Base-by-base conservation (phyloP, 2,888 invertebrate species). In the Phyto melanocephala region DNA sequence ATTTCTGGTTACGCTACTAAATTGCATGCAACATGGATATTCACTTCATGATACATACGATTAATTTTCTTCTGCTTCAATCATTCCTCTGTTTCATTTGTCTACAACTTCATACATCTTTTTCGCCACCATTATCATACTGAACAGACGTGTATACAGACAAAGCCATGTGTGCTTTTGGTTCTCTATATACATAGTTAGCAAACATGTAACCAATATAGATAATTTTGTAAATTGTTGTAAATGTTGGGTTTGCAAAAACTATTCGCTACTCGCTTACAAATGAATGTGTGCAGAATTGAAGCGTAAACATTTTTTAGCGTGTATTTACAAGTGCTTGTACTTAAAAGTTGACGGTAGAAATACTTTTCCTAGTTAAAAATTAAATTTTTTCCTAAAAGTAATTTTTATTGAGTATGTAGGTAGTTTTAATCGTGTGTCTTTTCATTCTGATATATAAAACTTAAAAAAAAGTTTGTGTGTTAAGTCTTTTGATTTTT, bases 21-120 rank as follows among this genome's bases (percentile, higher is more conserved):
- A 76, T 79, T 84, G 79, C 84, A 84, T 84, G 81, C 79, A 80
- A 71, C 83, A 72, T 84, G 74, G 47, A 68, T 77, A 81, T 83
- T 77, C 75, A 80, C 77, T 68, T 37, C 45, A 37, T 52, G 42
- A 72, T 60, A 74, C 35, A 62, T 45, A 54, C 65, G 56, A 72
- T 72, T 78, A 72, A 77, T 81, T 81, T 71, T 24, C 62, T 79
- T 47, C 74, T 65, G 70, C 62, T 37, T 45, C 17, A 54, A 10
- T 62, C 52, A 52, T 37, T 50, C 15, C n/a, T 62, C 22, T 33
- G 24, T 15, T 65, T 45, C 10, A 47, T 22, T 56, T 65, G 54
- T 56, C 68, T 56, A 24, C 47, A 24, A 56, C 13, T 63, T 15
- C 20, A 37, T 47, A 35, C 47, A 10, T 20, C 35, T 35, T 28